Percentiles rank a stretch among this genome's conserved stretches.
phyloP scores from a whole-genome alignment of 2,888 invertebrate species.

The Platycheirus rosarum region DNA sequence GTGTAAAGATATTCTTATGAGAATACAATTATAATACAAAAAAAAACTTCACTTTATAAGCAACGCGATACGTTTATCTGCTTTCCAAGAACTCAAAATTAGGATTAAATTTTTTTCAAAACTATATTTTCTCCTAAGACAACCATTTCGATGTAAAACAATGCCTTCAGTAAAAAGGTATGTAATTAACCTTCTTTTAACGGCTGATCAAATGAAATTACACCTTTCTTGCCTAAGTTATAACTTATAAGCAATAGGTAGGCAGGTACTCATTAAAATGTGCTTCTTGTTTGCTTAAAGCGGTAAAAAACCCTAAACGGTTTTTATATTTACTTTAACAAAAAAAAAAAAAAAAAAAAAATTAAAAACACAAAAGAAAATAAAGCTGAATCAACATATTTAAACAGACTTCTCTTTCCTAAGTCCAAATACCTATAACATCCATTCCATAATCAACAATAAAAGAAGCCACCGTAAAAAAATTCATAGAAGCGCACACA shows the following conservation, averaged over 20 bases:
- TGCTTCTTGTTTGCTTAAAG: slow-evolving; percentile 30
- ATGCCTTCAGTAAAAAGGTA: no score
- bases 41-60: no score
- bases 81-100: not conserved
- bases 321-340: not conserved
- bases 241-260: not conserved
- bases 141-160: not conserved
- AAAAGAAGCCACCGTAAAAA: slow-evolving; percentile 53
- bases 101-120: not conserved
- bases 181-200: slow-evolving; percentile 29
- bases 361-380: not conserved
- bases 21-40: no score
- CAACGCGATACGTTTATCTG: no score
- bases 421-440: not conserved
- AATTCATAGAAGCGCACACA: slow-evolving; percentile 47
- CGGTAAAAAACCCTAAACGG: slow-evolving; percentile 11
- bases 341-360: not conserved
- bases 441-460: not conserved
- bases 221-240: not conserved
- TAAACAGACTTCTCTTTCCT: not conserved
- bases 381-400: slow-evolving; percentile 14
- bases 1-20: no score
- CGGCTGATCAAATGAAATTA: slow-evolving; percentile 40
- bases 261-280: slow-evolving; percentile 19
- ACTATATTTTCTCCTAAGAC: not conserved